phyloP scores from a whole-genome alignment of 2,888 invertebrate species.

The Hylaea fasciaria region DNA sequence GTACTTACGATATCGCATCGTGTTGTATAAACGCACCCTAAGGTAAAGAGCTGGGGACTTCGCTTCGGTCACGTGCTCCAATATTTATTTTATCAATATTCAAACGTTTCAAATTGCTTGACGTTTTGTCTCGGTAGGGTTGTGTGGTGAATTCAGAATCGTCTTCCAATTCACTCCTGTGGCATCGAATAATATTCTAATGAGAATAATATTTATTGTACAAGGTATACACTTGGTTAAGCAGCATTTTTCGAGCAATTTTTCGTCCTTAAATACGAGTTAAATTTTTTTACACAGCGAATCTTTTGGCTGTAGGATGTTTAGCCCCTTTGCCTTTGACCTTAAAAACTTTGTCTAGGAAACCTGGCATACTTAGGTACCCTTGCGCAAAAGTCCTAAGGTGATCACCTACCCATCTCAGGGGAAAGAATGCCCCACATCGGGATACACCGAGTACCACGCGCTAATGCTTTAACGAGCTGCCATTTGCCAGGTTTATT shows the following conservation, averaged over 20 bases:
- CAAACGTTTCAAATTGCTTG: slow-evolving; percentile 62
- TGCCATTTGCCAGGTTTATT: slow-evolving; percentile 61
- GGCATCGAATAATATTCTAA: background rate
- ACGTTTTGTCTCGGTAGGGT: slow-evolving; percentile 52
- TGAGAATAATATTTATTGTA: too few species aligned
- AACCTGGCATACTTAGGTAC: too few species aligned
- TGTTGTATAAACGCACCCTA: slow-evolving; percentile 6
- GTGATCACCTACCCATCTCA: background rate
- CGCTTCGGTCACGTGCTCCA: slow-evolving; percentile 69
- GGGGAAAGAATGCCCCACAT: slow-evolving; percentile 9
- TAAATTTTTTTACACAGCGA: too few species aligned
- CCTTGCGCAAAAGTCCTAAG: too few species aligned
- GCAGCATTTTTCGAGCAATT: too few species aligned
- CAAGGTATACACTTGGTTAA: too few species aligned
- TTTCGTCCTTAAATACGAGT: too few species aligned
- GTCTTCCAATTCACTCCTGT: slow-evolving; percentile 13
- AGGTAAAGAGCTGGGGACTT: slow-evolving; percentile 45
- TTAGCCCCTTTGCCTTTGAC: too few species aligned
- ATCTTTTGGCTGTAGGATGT: too few species aligned
- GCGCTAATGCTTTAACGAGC: slow-evolving; percentile 69
- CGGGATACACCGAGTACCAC: slow-evolving; percentile 39
- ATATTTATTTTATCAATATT: slow-evolving; percentile 81
- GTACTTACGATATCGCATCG: slow-evolving; percentile 9
- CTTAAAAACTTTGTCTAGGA: too few species aligned
- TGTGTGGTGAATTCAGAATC: slow-evolving; percentile 23